Evolutionary conservation across 2,797 vertebrate genomes (phyloP).

Genomic region (Ctenopoma kingsleyae): DNA sequence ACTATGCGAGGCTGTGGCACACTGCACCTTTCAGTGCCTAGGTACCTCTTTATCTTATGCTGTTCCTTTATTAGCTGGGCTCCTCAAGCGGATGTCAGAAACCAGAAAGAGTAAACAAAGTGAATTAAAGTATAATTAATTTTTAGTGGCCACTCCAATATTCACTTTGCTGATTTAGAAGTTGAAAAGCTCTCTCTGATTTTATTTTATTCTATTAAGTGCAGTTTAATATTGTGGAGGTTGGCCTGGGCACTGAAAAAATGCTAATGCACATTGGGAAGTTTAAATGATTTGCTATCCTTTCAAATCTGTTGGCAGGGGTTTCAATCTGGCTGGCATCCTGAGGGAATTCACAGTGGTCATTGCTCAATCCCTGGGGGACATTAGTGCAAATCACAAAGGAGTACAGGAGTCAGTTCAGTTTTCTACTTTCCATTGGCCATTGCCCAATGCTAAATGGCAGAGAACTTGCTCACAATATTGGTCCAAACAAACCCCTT

Average conservation of each 20-base stretch:
- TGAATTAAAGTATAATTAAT: constrained; percentile 64
- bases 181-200: constrained; percentile 67
- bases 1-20: constrained; percentile 20
- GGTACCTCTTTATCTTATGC: constrained; percentile 7
- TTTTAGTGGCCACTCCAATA: constrained; percentile 56
- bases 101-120: constrained; percentile 61
- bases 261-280: constrained; percentile 81
- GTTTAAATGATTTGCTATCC: constrained; percentile 86
- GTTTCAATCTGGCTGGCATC: constrained; percentile 82
- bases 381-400: constrained; percentile 84
- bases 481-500: constrained; percentile 43
- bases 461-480: constrained; percentile 44
- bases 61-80: constrained; percentile 26
- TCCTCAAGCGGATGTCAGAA: constrained; percentile 39
- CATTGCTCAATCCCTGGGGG: constrained; percentile 82
- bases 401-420: constrained; percentile 73
- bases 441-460: constrained; percentile 76
- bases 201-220: constrained; percentile 78
- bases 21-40: constrained; percentile 25
- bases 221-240: constrained; percentile 81
- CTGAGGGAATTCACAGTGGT: constrained; percentile 80
- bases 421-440: constrained; percentile 78
- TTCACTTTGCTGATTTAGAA: constrained; percentile 67
- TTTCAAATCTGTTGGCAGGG: constrained; percentile 85
- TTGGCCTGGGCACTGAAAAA: constrained; percentile 70